phyloP scores from a whole-genome alignment of 2,888 invertebrate genomes.

The Luperina nickerlii region DNA sequence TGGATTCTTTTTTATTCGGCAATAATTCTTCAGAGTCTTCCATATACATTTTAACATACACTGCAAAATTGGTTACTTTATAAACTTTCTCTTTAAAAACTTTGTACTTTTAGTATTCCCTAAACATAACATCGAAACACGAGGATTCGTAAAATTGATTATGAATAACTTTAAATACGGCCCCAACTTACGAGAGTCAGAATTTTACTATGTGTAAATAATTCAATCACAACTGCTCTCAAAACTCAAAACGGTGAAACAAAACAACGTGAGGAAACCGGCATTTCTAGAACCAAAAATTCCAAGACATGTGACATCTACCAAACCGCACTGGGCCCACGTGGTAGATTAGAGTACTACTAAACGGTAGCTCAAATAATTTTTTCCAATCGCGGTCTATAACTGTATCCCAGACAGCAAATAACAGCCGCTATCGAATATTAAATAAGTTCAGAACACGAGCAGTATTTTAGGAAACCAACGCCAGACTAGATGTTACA shows the following conservation, averaged over 20 bases:
- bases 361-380: not conserved
- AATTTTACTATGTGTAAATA: not conserved
- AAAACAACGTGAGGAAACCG: not conserved
- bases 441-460: not conserved
- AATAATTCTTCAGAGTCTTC: too few relatives aligned
- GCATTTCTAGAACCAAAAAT: not conserved
- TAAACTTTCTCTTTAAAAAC: not conserved
- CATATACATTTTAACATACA: not conserved
- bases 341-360: too few relatives aligned
- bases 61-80: not conserved
- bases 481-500: not conserved
- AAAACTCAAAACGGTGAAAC: too few relatives aligned
- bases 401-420: not conserved
- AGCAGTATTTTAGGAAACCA: constrained; percentile 19
- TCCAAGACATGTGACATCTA: not conserved
- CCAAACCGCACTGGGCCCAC: too few relatives aligned
- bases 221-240: not conserved
- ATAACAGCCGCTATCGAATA: constrained; percentile 11
- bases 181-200: not conserved
- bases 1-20: not conserved
- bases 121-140: not conserved
- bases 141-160: not conserved
- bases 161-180: not conserved
- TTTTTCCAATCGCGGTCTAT: not conserved
- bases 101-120: not conserved